phyloP scores from a whole-genome alignment of 2,888 invertebrate genomes.

The Smittia sp. region DNA sequence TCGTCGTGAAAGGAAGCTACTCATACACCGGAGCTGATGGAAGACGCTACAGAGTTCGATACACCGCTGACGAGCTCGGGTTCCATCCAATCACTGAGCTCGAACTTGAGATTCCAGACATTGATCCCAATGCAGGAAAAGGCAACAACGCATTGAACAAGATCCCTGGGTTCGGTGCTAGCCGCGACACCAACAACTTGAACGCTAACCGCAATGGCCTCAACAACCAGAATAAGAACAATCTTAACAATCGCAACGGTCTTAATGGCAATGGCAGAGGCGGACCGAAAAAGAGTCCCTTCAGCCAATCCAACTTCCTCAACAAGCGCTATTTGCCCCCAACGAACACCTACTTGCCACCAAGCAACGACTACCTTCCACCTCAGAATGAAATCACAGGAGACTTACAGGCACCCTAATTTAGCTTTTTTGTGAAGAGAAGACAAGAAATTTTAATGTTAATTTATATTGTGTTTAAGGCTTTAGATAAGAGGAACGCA shows the following conservation, averaged over 20 bases:
- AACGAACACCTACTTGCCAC: conserved; percentile 22
- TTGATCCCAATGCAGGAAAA: background rate
- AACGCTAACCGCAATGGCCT: background rate
- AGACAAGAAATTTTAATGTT: background rate
- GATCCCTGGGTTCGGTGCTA: no score
- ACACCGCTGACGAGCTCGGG: conserved; percentile 53
- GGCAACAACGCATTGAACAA: background rate
- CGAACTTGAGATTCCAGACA: conserved; percentile 44
- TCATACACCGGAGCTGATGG: conserved; percentile 54
- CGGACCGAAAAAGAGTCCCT: conserved; percentile 3
- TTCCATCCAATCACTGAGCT: conserved; percentile 54
- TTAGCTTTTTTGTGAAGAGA: background rate
- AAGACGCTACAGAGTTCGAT: conserved; percentile 50
- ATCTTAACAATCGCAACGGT: background rate
- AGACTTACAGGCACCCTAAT: conserved; percentile 18
- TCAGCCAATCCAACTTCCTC: conserved; percentile 26
- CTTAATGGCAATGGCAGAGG: no score
- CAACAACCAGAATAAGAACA: background rate
- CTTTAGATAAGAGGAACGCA: conserved; percentile 32
- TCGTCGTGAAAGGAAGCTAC: conserved; percentile 53
- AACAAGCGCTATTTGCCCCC: conserved; percentile 34
- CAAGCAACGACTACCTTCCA: conserved; percentile 20
- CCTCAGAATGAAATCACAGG: conserved; percentile 14
- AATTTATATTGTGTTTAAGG: conserved; percentile 37
- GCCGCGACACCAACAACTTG: background rate